phyloP scores from a whole-genome alignment of 2,113 vertebrate genomes.

The Ceyx melanurus region DNA sequence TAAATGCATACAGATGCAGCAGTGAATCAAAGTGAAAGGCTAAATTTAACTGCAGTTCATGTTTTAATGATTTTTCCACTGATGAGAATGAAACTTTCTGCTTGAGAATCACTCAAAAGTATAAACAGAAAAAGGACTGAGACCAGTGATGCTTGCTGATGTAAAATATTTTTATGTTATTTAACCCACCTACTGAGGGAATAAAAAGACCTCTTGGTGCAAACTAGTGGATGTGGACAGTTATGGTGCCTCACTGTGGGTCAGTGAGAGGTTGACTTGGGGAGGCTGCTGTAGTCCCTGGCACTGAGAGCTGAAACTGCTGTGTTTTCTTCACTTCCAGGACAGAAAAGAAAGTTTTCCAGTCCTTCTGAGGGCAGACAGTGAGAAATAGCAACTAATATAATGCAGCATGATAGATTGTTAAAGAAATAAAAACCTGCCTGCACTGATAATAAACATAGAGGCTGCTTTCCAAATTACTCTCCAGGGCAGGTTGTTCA shows the following conservation, averaged over 20 bases:
- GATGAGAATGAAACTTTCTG: background rate
- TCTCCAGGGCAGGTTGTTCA: background rate
- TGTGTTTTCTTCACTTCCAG: background rate
- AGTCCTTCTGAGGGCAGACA: background rate
- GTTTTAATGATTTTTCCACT: background rate
- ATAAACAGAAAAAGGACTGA: background rate
- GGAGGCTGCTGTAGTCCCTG: background rate
- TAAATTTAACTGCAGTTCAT: background rate
- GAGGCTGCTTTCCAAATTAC: slow-evolving; percentile 19
- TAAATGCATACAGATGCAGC: background rate
- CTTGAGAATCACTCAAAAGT: background rate
- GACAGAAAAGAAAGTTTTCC: background rate
- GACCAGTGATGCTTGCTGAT: background rate
- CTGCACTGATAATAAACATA: background rate
- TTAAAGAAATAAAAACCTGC: slow-evolving; percentile 23
- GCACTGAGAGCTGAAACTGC: background rate
- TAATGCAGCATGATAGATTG: background rate
- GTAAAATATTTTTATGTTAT: background rate
- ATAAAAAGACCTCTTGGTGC: background rate
- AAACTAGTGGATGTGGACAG: background rate
- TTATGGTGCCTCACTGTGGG: background rate
- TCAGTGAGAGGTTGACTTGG: accelerated
- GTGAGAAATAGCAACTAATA: background rate
- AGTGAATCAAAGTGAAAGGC: background rate
- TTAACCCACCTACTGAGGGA: background rate